Conservation (phyloP, 2,797 vertebrate genomes). For the Poecilia picta region DNA sequence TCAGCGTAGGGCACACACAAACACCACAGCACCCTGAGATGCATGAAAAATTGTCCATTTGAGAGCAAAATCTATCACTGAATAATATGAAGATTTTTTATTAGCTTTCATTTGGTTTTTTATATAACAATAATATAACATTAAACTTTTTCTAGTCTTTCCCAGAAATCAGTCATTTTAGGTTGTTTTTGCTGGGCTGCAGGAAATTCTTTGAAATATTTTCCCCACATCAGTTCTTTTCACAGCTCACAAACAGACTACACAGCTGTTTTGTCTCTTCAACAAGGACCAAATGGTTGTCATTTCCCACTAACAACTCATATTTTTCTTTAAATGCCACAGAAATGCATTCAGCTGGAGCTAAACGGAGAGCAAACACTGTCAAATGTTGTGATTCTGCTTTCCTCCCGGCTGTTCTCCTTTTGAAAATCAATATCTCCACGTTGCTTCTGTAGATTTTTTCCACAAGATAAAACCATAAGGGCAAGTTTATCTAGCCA, state of each 20-base stretch:
- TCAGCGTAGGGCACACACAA: slow-evolving; percentile 41
- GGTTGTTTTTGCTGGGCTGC: slow-evolving; percentile 14
- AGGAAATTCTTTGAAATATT: slow-evolving; percentile 17
- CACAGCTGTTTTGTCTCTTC: slow-evolving; percentile 49
- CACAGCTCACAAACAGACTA: slow-evolving; percentile 27
- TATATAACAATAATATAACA: background rate
- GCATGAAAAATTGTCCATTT: slow-evolving; percentile 44
- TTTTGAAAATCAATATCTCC: slow-evolving; percentile 16
- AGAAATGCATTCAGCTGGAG: slow-evolving; percentile 20
- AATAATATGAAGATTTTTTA: background rate
- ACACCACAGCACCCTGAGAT: slow-evolving; percentile 9
- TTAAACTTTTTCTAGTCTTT: slow-evolving; percentile 4
- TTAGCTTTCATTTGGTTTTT: background rate
- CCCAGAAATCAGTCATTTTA: background rate
- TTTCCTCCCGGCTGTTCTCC: slow-evolving; percentile 8
- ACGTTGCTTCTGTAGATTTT: slow-evolving; percentile 2
- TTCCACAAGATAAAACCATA: slow-evolving; percentile 4
- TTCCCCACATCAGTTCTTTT: slow-evolving; percentile 5
- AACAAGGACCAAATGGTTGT: slow-evolving; percentile 69
- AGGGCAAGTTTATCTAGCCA: background rate
- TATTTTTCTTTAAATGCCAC: slow-evolving; percentile 74
- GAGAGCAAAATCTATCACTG: slow-evolving; percentile 51
- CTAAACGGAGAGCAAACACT: slow-evolving; percentile 18
- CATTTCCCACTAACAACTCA: slow-evolving; percentile 52
- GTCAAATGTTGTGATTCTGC: slow-evolving; percentile 6